Base-by-base conservation (phyloP, 2,113 vertebrate species). In the Acanthisitta chloris region DNA sequence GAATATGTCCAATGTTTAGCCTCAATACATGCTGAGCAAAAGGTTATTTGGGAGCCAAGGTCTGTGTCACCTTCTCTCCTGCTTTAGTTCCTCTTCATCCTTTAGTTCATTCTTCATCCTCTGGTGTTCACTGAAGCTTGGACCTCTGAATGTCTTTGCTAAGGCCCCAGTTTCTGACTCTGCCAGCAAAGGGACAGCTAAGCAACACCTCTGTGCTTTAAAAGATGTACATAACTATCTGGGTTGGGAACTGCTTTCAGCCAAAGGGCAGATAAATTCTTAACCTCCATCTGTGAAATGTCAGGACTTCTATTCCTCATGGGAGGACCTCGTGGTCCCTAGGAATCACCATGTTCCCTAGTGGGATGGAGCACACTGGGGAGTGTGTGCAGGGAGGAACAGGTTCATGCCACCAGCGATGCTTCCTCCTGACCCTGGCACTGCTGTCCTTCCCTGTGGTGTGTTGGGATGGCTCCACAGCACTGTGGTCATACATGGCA, bases 331-430 rank as follows among this genome's bases (percentile, higher is more conserved):
- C n/a, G n/a, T n/a, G n/a, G 51, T 66, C 20, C 42, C 29, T 13
- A 15, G 58, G 55, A 26, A 5, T 5, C 51, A 16, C 25, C 3
- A 1, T 3, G 11, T 12, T 79, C 87, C 62, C 10, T 23, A 24
- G 9, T 3, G 14, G 55, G 45, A 59, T 43, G 62, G 74, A 33
- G 38, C 26, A 5, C 54, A 28, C 59, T 0, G 5, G 64, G 70
- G 54, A n/a, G 58, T 0, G 21, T 34, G 42, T 2, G 4, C 52
- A 43, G 49, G 38, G 54, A 59, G 55, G 48, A 69, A 12, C 25
- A 1, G 2, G 31, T 36, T 42, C 3, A 4, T 18, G 29, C 21
- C 4, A 1, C 21, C 31, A 4, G 4, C 0, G 2, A 8, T 5
- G 21, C 42, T 52, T 43, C 58, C 33, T 62, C 20, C 54, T 11